Percentiles rank a stretch among this genome's conserved stretches.
These are phyloP conservation scores for Xestia xanthographa DNA, from an alignment of 2,888 invertebrate species.

Conservation along the genomic window DNA sequence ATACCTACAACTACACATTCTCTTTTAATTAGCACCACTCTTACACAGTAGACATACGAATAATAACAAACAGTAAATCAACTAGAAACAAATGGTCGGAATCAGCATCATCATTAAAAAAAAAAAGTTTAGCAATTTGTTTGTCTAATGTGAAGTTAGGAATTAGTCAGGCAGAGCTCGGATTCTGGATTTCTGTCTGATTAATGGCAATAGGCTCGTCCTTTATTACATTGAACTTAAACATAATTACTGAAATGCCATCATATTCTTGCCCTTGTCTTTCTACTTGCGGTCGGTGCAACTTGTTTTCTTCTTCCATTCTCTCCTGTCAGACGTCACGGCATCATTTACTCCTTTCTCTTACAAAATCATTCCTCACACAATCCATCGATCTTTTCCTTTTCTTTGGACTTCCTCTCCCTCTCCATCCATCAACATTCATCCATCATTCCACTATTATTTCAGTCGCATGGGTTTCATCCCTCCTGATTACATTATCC, in stretches of 20 bases:
- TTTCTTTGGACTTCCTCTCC: neutral
- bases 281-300: no score
- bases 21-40: slow-evolving; percentile 11
- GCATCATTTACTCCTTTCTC: no score
- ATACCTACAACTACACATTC: neutral
- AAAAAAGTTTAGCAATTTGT: no score
- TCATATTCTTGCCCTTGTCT: no score
- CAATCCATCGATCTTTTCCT: no score
- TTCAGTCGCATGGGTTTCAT: neutral
- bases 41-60: neutral
- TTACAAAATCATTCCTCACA: no score
- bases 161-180: neutral
- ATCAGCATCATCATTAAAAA: no score
- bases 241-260: no score
- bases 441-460: neutral
- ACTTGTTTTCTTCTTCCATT: no score
- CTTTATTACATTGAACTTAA: no score
- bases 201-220: neutral
- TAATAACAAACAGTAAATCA: neutral
- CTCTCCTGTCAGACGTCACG: no score
- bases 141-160: no score
- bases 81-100: neutral
- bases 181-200: neutral
- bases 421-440: neutral
- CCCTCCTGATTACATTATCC: neutral